phyloP scores from a whole-genome alignment of 2,113 vertebrate species.

The Menura novaehollandiae region DNA sequence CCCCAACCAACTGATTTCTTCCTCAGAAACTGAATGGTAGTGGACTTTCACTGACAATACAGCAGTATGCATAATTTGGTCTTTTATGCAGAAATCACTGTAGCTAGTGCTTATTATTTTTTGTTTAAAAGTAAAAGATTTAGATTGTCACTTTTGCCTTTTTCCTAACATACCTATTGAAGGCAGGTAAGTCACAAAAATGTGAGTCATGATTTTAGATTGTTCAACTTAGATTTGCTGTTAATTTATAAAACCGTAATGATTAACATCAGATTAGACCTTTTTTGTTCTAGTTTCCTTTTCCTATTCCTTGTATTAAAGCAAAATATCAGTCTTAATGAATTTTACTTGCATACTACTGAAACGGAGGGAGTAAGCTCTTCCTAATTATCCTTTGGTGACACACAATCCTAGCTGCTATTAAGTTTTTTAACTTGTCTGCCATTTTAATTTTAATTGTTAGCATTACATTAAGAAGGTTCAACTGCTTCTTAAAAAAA shows the following conservation, averaged over 20 bases:
- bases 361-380: neutral
- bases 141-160: neutral
- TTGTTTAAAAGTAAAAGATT: neutral
- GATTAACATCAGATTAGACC: neutral
- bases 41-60: neutral
- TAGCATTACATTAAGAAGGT: neutral
- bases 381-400: conserved; percentile 44
- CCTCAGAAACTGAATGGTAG: neutral
- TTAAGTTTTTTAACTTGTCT: neutral
- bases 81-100: neutral
- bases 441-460: neutral
- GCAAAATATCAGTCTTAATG: conserved; percentile 35
- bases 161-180: neutral
- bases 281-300: neutral
- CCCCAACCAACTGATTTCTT: neutral
- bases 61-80: neutral
- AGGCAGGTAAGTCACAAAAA: neutral
- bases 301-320: neutral
- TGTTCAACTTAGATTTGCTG: neutral
- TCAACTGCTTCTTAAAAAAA: neutral
- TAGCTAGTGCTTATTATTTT: neutral
- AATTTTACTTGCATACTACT: conserved; percentile 60
- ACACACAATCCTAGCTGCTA: conserved; percentile 16
- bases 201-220: neutral
- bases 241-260: neutral